Evolutionary conservation across 2,888 invertebrate species (phyloP), one percentile per base, ranked within the genome.

Genomic region (Drosophila colorata): DNA sequence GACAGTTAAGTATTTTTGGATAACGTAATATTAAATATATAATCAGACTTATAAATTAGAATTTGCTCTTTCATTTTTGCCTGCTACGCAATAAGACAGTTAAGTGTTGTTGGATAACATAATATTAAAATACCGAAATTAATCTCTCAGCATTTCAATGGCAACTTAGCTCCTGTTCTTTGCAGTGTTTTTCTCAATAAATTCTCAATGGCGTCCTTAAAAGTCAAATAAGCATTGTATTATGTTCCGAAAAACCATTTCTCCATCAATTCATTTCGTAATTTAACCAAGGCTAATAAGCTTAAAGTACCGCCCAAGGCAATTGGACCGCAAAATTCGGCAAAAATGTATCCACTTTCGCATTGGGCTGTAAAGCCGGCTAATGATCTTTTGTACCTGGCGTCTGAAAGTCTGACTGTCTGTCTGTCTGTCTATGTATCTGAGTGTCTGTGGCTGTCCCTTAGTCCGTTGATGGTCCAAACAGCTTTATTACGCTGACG

Each of bases 401-500:
- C 13, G 37, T 46, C 40, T n/a, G 28, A 48, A 28, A 38, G 31
- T n/a, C 46, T 18, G 18, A 14, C 44, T 23, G 41, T 9, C 9
- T 18, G 4, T 33, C 23, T 58, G 23, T 14, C 33, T 18, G 14
- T 20, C 44, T 11, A 44, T 11, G 5, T 23, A 37, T 7, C 14
- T 33, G 55, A 33, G 23, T 16, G 33, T 46, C 20, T 7, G 13
- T 33, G 55, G 46, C 33, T 16, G 33, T 46, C 20, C 23, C 33
- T 35, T 46, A 46, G 55, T 51, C 72, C 31, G 37, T 57, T 59
- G 66, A 40, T 46, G 63, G 72, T 46, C 40, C 53, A 38, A 74
- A 78, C 80, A 74, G 74, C 80, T 80, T 82, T 87, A 87, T 85
- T 87, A 87, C 85, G 85, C 87, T 80, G 85, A 87, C 85, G 70